Conservation (phyloP, 2,113 vertebrate genomes). For the Poecilia latipinna region DNA sequence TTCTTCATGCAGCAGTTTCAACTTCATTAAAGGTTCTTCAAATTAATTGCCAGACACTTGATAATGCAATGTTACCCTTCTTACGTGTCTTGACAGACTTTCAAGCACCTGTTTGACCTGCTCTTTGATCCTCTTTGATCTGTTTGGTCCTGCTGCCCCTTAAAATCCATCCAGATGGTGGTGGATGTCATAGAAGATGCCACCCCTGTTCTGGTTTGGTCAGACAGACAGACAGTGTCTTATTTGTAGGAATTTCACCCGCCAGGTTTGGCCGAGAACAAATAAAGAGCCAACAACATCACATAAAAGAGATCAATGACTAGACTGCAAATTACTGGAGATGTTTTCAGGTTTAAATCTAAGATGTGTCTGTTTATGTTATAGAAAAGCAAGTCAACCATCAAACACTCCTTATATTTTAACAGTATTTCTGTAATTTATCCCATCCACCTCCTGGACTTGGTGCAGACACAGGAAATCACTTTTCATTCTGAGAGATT, state of each 20-base stretch:
- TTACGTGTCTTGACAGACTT: neutral
- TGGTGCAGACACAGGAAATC: conserved; percentile 20
- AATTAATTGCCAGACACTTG: neutral
- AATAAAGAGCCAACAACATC: no score
- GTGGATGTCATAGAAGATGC: no score
- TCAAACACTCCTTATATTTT: neutral
- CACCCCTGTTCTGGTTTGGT: no score
- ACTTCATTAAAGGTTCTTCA: no score
- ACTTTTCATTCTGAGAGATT: conserved; percentile 6
- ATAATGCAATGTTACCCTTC: neutral
- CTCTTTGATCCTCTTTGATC: neutral
- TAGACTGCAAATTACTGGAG: neutral
- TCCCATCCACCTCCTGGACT: neutral
- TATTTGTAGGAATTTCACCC: neutral
- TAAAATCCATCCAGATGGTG: neutral
- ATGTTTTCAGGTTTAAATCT: neutral
- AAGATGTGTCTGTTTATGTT: neutral
- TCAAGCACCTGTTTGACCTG: neutral
- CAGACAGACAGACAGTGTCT: neutral
- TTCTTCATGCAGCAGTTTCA: neutral
- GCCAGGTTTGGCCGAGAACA: neutral
- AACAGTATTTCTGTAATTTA: no score
- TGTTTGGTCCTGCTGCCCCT: neutral
- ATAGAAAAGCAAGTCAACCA: neutral
- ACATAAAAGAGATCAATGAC: neutral